Evolutionary conservation across 1,140 invertebrate species (phyloP).

Genomic region (Drosophila nannoptera): DNA sequence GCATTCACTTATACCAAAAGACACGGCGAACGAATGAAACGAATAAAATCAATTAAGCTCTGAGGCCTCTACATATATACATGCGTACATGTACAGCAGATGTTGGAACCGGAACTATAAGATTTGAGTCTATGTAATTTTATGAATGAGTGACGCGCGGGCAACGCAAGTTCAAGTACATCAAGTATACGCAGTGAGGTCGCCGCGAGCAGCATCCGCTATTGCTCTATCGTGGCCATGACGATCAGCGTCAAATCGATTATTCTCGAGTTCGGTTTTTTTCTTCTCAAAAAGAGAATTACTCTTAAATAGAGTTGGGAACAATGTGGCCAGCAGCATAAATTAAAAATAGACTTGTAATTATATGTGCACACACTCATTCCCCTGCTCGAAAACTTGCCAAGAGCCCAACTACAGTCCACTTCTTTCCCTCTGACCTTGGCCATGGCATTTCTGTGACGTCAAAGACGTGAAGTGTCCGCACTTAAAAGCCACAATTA

Average conservation of each 20-base stretch:
- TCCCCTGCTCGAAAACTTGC: slow-evolving; percentile 9
- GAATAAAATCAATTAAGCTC: slow-evolving; percentile 62
- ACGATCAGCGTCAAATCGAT: too few species aligned
- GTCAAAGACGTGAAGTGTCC: slow-evolving; percentile 28
- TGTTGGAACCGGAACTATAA: slow-evolving; percentile 15
- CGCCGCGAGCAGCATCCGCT: slow-evolving; percentile 30
- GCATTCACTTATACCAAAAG: slow-evolving; percentile 1
- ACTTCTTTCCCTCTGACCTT: slow-evolving; percentile 35
- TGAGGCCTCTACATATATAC: slow-evolving; percentile 1
- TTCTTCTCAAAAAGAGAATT: too few species aligned
- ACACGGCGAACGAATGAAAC: slow-evolving; percentile 2
- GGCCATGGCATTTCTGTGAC: slow-evolving; percentile 43
- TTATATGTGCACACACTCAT: neutral
- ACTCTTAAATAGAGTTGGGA: too few species aligned
- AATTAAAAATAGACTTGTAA: too few species aligned
- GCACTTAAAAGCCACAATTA: slow-evolving; percentile 11
- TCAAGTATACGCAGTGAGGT: slow-evolving; percentile 47
- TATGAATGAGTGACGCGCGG: slow-evolving; percentile 32
- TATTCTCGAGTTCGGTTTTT: too few species aligned
- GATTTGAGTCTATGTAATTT: slow-evolving; percentile 29
- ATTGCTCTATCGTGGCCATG: slow-evolving; percentile 9
- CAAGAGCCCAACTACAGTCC: slow-evolving; percentile 29
- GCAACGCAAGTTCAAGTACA: slow-evolving; percentile 42
- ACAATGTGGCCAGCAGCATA: too few species aligned
- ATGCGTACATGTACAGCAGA: neutral